Evolutionary conservation across 2,113 vertebrate species (phyloP).

Genomic region (Terrapene triunguis): DNA sequence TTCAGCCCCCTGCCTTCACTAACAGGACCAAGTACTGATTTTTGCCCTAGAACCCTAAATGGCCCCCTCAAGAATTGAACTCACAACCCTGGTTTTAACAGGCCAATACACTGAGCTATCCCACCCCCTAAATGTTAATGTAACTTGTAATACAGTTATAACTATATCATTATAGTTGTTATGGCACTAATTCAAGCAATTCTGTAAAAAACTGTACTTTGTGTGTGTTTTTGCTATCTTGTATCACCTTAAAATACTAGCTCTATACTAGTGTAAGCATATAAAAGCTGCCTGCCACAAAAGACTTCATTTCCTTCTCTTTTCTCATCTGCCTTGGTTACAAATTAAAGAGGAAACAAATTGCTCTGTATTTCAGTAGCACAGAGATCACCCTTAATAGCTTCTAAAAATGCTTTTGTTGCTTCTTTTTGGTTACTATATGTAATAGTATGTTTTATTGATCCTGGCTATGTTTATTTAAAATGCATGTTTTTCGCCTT

Average conservation of each 20-base stretch:
- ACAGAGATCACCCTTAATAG: not conserved
- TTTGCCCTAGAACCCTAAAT: too few species aligned
- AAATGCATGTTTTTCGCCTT: not conserved
- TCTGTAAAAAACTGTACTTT: not conserved
- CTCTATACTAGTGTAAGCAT: not conserved
- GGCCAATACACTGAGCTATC: too few species aligned
- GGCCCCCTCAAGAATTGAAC: too few species aligned
- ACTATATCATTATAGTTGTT: not conserved
- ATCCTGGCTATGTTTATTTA: not conserved
- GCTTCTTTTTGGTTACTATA: not conserved
- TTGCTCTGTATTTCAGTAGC: not conserved
- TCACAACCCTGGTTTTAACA: too few species aligned
- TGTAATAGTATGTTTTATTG: not conserved
- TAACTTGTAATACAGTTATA: not conserved
- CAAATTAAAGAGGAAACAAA: conserved; percentile 1
- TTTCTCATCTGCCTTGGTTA: not conserved
- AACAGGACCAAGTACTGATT: too few species aligned
- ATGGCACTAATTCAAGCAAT: not conserved
- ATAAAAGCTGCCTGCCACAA: not conserved
- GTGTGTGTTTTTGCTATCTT: not conserved
- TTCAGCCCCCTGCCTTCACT: too few species aligned
- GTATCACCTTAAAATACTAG: not conserved
- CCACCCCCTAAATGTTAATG: not conserved
- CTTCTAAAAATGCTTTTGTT: conserved; percentile 5
- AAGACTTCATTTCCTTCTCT: not conserved